These are phyloP conservation scores for Lucilia cuprina DNA, from an alignment of 1,140 invertebrate genomes.

Conservation along the genomic window DNA sequence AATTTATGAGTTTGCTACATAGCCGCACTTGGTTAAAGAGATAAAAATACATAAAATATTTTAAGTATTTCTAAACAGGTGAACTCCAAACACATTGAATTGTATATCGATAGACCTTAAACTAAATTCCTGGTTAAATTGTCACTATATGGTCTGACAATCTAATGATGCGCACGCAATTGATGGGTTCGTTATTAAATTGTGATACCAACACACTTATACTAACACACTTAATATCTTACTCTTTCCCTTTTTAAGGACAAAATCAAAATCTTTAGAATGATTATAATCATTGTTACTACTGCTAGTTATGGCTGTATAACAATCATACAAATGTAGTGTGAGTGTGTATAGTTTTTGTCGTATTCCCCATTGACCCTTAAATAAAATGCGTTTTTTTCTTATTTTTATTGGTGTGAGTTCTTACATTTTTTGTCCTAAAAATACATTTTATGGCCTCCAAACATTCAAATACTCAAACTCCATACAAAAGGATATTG, in stretches of 20 bases:
- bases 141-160: background rate
- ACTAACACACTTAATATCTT: background rate
- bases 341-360: too few relatives aligned
- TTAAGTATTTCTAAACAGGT: background rate
- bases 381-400: conserved; percentile 10
- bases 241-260: background rate
- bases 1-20: background rate
- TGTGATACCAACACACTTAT: background rate
- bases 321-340: background rate
- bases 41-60: background rate
- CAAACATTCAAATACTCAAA: background rate
- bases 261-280: background rate
- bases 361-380: conserved; percentile 8
- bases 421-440: background rate
- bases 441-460: background rate
- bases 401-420: background rate
- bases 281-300: background rate
- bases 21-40: background rate
- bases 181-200: background rate
- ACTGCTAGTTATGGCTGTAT: background rate
- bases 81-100: background rate
- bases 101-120: background rate
- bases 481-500: background rate
- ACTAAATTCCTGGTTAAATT: background rate
- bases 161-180: conserved; percentile 1